Conservation (phyloP, 2,888 invertebrate species). For the Scaeva pyrastri region DNA sequence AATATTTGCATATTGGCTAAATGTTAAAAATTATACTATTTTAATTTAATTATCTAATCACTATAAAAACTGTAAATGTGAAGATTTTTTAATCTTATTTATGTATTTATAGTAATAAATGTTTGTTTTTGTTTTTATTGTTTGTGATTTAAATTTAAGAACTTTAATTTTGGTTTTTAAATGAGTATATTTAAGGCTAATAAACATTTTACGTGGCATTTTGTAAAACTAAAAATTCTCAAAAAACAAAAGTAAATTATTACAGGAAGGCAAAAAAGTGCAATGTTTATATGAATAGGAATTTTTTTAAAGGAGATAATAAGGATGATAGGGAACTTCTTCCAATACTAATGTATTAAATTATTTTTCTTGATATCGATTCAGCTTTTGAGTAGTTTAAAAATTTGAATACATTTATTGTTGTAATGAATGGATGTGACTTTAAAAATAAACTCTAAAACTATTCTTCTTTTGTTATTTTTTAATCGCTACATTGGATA, state of each 20-base stretch:
- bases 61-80: background rate
- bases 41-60: conserved; percentile 43
- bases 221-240: conserved; percentile 23
- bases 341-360: conserved; percentile 30
- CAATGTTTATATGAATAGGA: conserved; percentile 26
- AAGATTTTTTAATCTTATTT: conserved; percentile 2
- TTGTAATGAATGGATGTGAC: conserved; percentile 8
- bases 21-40: conserved; percentile 28
- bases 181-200: too few relatives aligned
- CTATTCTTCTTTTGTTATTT: background rate
- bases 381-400: conserved; percentile 43
- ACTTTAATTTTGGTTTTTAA: conserved; percentile 27
- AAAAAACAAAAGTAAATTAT: background rate
- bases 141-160: conserved; percentile 60
- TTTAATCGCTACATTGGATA: too few relatives aligned
- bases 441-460: background rate
- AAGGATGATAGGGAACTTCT: conserved; percentile 13
- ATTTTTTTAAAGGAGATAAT: conserved; percentile 27
- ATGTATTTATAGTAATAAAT: conserved; percentile 41
- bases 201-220: conserved; percentile 45
- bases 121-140: conserved; percentile 16
- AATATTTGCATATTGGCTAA: conserved; percentile 41
- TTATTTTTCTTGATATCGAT: conserved; percentile 19
- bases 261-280: conserved; percentile 16
- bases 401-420: conserved; percentile 1